phyloP scores from a whole-genome alignment of 2,888 invertebrate genomes.

The Apantesis nais region DNA sequence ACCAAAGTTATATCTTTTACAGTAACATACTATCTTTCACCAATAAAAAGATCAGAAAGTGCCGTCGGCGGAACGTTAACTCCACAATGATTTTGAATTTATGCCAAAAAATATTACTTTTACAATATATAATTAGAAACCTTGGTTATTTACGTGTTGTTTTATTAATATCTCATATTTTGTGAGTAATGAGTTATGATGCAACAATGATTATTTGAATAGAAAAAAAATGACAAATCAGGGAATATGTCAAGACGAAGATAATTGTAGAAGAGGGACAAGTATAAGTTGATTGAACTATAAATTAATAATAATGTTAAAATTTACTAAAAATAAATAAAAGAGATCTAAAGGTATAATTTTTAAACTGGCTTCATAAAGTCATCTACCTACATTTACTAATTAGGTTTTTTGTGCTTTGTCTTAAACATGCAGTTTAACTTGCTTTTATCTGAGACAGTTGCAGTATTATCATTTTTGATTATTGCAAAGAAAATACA shows the following conservation, averaged over 20 bases:
- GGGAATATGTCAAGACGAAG: background rate
- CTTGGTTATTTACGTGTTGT: slow-evolving; percentile 15
- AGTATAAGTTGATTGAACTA: background rate
- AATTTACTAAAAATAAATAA: background rate
- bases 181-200: background rate
- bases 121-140: slow-evolving; percentile 25
- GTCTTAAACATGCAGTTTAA: background rate
- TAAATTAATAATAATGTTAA: background rate
- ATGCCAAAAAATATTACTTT: slow-evolving; percentile 27
- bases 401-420: too few species aligned
- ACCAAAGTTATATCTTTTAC: slow-evolving; percentile 10
- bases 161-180: slow-evolving; percentile 10
- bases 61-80: slow-evolving; percentile 9
- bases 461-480: background rate
- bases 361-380: background rate
- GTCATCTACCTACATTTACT: background rate
- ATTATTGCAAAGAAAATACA: background rate
- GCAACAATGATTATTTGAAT: background rate
- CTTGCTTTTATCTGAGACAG: background rate
- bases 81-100: slow-evolving; percentile 20
- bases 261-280: background rate
- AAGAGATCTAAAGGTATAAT: background rate
- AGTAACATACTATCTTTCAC: background rate
- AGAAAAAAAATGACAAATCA: background rate
- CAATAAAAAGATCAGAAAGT: slow-evolving; percentile 7